Conservation (phyloP, 2,797 vertebrate species). For the Eupleurogrammus muticus region DNA sequence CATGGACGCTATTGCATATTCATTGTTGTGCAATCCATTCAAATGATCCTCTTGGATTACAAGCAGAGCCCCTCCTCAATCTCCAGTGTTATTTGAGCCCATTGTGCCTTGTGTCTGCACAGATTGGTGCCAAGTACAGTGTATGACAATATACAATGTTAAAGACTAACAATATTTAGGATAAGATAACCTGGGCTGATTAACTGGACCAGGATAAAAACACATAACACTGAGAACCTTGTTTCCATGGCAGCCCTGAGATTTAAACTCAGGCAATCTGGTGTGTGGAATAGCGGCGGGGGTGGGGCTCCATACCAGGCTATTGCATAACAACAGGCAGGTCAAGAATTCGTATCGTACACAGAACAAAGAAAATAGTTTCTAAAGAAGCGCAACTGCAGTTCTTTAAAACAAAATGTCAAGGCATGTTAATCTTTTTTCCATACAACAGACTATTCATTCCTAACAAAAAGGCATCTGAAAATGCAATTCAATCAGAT, state of each 20-base stretch:
- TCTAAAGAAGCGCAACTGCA: neutral
- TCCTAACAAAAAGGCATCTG: slow-evolving; percentile 4
- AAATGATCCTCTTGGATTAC: slow-evolving; percentile 8
- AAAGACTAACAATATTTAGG: slow-evolving; percentile 8
- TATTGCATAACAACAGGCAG: slow-evolving; percentile 47
- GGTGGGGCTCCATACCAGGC: slow-evolving; percentile 26
- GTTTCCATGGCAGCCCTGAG: slow-evolving; percentile 56
- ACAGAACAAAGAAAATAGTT: slow-evolving; percentile 17
- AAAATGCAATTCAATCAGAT: slow-evolving; percentile 23
- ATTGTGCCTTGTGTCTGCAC: neutral
- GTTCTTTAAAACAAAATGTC: neutral
- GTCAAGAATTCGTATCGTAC: slow-evolving; percentile 18
- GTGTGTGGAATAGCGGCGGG: slow-evolving; percentile 26
- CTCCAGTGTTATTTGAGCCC: slow-evolving; percentile 7
- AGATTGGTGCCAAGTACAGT: neutral
- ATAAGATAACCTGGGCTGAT: slow-evolving; percentile 22
- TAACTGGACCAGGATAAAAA: slow-evolving; percentile 9
- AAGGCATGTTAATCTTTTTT: neutral
- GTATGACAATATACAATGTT: neutral
- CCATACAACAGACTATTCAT: neutral
- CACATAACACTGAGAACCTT: neutral
- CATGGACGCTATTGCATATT: neutral
- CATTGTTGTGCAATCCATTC: slow-evolving; percentile 30
- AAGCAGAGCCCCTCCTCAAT: neutral
- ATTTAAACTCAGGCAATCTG: slow-evolving; percentile 35